These are phyloP conservation scores for Prosapia bicincta DNA, from an alignment of 2,888 invertebrate genomes.

Conservation along the genomic window DNA sequence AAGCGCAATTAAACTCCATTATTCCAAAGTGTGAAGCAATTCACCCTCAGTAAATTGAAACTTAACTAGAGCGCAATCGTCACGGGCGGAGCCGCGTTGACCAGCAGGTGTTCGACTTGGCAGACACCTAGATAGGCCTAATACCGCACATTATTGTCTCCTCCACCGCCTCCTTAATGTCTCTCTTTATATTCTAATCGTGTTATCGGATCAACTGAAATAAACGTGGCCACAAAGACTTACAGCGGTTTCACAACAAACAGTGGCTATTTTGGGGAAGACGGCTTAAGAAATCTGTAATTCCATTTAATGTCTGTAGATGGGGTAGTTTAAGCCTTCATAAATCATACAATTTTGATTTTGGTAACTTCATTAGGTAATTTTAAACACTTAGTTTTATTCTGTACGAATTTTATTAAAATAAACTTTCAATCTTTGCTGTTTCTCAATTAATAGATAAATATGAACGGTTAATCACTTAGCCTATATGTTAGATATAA, in stretches of 20 bases:
- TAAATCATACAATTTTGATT: not conserved
- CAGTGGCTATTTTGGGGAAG: not conserved
- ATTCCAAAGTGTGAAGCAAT: no score
- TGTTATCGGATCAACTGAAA: not conserved
- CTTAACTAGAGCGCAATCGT: no score
- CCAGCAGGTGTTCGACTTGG: no score
- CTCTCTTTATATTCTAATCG: not conserved
- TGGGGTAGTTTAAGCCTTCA: not conserved
- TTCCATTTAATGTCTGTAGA: not conserved
- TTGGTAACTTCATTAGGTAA: not conserved
- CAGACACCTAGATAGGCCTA: no score
- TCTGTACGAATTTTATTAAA: no score
- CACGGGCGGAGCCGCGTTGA: no score
- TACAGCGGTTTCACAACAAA: not conserved
- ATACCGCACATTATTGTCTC: not conserved
- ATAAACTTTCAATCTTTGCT: no score
- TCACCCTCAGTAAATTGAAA: no score
- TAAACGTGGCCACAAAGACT: not conserved
- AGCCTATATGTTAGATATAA: no score
- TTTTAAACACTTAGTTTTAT: not conserved
- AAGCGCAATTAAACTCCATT: no score
- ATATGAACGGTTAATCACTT: no score
- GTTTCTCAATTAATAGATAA: no score
- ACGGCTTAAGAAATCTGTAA: not conserved
- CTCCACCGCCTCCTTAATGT: not conserved